A percentile compares a stretch with the other conserved stretches of the same genome.
phyloP scores from a whole-genome alignment of 2,113 vertebrate species.

The Cepphus grylle region DNA sequence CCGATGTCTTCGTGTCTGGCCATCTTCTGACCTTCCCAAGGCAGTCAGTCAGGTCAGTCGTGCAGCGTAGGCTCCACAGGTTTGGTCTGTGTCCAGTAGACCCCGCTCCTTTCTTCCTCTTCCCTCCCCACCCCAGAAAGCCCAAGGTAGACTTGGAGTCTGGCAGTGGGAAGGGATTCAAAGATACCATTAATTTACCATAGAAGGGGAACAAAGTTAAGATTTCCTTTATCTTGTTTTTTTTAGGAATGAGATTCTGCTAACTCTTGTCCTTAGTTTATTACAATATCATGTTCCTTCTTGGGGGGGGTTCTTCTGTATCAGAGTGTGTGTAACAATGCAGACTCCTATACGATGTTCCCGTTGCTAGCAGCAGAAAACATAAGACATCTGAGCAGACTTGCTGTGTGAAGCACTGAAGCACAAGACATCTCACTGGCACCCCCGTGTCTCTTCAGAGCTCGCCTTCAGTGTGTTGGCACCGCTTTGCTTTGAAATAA shows the following conservation, averaged over 20 bases:
- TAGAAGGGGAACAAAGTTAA: not conserved
- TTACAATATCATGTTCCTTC: fast-evolving
- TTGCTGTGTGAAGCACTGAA: not conserved
- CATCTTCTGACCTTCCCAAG: not conserved
- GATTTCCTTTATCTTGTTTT: not conserved
- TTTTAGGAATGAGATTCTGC: not conserved
- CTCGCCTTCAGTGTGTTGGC: fast-evolving
- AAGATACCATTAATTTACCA: not conserved
- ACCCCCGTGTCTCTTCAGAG: not conserved
- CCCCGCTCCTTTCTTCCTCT: not conserved
- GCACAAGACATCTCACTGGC: fast-evolving
- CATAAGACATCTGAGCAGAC: fast-evolving
- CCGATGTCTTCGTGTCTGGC: fast-evolving
- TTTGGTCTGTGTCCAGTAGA: not conserved
- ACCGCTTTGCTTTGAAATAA: not conserved
- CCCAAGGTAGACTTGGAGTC: not conserved
- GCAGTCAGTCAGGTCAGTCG: not conserved
- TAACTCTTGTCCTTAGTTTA: not conserved
- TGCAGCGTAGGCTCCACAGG: not conserved
- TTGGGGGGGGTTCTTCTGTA: fast-evolving
- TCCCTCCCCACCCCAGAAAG: not conserved
- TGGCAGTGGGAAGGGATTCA: not conserved
- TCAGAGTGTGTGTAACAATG: fast-evolving
- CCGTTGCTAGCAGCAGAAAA: not conserved
- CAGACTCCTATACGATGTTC: not conserved